These are phyloP conservation scores for Leuciscus waleckii DNA, from an alignment of 2,797 vertebrate species.

Conservation along the genomic window DNA sequence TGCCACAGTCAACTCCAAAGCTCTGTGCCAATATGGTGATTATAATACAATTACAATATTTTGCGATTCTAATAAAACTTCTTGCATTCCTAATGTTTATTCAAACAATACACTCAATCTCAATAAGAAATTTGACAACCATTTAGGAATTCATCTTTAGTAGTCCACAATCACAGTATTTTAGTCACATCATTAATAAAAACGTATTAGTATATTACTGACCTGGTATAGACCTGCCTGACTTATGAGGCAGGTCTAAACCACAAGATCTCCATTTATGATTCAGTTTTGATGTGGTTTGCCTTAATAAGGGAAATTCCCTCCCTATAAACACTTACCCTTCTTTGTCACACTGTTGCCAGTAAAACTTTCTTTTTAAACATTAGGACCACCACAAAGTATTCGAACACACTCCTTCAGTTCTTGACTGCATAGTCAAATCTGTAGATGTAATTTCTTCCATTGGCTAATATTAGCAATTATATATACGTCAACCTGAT, in stretches of 20 bases:
- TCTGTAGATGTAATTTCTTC: neutral
- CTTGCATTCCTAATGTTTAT: neutral
- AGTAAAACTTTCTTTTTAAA: neutral
- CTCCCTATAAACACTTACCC: neutral
- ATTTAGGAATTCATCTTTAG: neutral
- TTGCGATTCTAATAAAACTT: neutral
- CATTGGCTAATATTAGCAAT: neutral
- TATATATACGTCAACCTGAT: neutral
- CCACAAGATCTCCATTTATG: conserved; percentile 2
- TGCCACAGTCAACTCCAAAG: neutral
- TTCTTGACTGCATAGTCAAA: conserved; percentile 10
- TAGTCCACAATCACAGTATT: neutral
- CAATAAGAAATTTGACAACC: neutral
- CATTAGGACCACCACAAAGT: neutral
- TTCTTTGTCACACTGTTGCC: neutral
- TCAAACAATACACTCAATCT: neutral
- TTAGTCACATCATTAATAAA: neutral
- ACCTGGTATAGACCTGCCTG: no score
- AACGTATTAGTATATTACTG: neutral
- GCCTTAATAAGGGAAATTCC: neutral
- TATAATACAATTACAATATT: neutral
- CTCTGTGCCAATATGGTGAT: neutral
- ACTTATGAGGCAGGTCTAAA: neutral
- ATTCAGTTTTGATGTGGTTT: neutral
- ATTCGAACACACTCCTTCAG: neutral